Evolutionary conservation across 37 sponge, comb jelly and placozoan genomes (phyloP), one percentile per base, ranked within the genome.

Genomic region (Oscarella lobularis): DNA sequence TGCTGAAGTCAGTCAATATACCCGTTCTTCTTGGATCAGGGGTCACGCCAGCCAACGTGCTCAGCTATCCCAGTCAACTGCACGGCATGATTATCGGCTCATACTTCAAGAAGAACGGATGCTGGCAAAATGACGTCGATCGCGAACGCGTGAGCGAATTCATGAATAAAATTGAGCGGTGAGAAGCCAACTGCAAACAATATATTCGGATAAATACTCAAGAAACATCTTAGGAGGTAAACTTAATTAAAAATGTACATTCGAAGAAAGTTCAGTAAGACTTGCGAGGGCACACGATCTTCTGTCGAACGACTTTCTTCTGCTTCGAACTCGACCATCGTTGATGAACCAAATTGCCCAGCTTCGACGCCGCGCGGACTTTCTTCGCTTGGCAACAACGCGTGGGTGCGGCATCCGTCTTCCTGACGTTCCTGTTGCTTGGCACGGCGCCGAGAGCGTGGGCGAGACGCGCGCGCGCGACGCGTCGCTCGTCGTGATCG

Each of bases 1-100:
- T 80, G 38, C 41, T 14, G 20, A 39, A 71, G 27, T 31, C 75
- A 20, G 36, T 40, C 33, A 37, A 14, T 36, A 67, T 94, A 3
- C 90, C 95, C 6, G 72, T 94, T 1, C 29, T 94, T 1, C 60
- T 94, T 0, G 95, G 95, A 37, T 90, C 91, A n/a, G 95, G 95
- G 34, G 88, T 90, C 29, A 94, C 85, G 0, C 79, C 40, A 5
- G 55, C 79, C 38, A 94, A 94, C 39, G 38, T 93, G 39, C n/a
- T n/a, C n/a, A 74, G 40, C 0, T 3, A 39, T 14, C 86, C 80
- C 36, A 29, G 41, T n/a, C 67, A 74, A 31, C 81, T 81, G 31
- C 66, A 86, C 75, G 94, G 67, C 0, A 41, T 90, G 34, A 89
- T 93, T 37, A 81, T 93, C n/a, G 94, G 94, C 3, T 93, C 94